These are phyloP conservation scores for Araneus ventricosus DNA, from an alignment of 1,140 invertebrate genomes.

Conservation along the genomic window DNA sequence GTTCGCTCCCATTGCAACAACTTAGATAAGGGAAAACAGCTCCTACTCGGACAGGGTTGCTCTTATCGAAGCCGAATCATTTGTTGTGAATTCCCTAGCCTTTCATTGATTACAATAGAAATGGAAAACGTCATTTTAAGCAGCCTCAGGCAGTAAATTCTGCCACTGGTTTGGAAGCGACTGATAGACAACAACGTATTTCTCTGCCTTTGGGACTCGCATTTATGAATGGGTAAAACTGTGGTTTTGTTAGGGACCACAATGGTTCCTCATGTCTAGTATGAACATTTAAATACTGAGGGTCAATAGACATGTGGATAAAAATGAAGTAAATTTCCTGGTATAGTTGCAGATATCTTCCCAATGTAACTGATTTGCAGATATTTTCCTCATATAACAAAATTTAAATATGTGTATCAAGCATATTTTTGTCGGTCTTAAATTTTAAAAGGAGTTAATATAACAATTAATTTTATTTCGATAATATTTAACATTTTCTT, in stretches of 20 bases:
- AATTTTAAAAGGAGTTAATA: too few species aligned
- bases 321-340: too few species aligned
- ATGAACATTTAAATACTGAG: too few species aligned
- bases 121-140: slow-evolving; percentile 57
- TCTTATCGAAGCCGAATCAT: slow-evolving; percentile 58
- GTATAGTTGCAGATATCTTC: too few species aligned
- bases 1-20: slow-evolving; percentile 64
- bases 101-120: slow-evolving; percentile 72
- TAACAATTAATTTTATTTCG: too few species aligned
- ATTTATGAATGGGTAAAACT: not conserved
- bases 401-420: too few species aligned
- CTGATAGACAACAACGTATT: not conserved
- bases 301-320: too few species aligned
- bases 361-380: too few species aligned
- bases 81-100: slow-evolving; percentile 65
- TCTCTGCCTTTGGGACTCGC: not conserved
- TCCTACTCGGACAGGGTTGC: slow-evolving; percentile 43
- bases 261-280: not conserved
- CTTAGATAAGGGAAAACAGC: slow-evolving; percentile 70
- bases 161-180: not conserved
- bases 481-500: too few species aligned
- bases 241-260: not conserved
- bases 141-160: not conserved
- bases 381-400: too few species aligned
- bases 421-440: too few species aligned